Base-by-base conservation (phyloP, 2,797 vertebrate genomes). In the Oryzias sinensis region DNA sequence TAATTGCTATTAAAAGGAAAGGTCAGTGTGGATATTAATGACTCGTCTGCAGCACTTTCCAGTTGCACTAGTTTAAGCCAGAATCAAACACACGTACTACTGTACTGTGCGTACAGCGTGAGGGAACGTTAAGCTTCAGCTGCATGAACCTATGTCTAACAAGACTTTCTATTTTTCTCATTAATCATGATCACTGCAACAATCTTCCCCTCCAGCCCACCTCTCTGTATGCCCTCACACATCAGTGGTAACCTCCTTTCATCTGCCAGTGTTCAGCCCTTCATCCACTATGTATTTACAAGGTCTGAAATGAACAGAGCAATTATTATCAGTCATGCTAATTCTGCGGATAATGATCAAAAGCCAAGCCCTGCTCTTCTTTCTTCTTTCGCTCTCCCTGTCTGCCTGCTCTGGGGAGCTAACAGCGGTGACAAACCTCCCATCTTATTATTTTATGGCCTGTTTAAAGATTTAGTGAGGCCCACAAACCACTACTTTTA, bases 401-500 rank as follows among this genome's bases (percentile, higher is more conserved):
- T 55, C 73, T 53, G 73, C 62, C 68, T 72, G 79, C 84, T 85
- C 81, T 76, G 74, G 84, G 84, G 84, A 88, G 84, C 78, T 55
- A 84, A 81, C 82, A 74, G 82, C 69, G 68, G 81, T 79, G 87
- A 88, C 85, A 88, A 89, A 88, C 81, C 72, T 82, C 74, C 79
- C 74, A 77, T 83, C 87, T 90, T 89, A 87, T 91, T 89, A 90
- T 90, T 92, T 90, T 88, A 89, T 87, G 85, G 86, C 80, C 88
- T 91, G 88, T 91, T 93, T 90, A 92, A 93, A 92, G 90, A 92
- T 92, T 91, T 90, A 93, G 88, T 64, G 80, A 87, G 84, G 88
- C 89, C 88, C 81, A 83, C 86, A 86, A 88, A 91, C 87, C 81
- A 83, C 86, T 84, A 87, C 84, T 89, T 91, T 92, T 93, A 93